phyloP scores from a whole-genome alignment of 2,888 invertebrate species.

The Nasonovia ribisnigri region DNA sequence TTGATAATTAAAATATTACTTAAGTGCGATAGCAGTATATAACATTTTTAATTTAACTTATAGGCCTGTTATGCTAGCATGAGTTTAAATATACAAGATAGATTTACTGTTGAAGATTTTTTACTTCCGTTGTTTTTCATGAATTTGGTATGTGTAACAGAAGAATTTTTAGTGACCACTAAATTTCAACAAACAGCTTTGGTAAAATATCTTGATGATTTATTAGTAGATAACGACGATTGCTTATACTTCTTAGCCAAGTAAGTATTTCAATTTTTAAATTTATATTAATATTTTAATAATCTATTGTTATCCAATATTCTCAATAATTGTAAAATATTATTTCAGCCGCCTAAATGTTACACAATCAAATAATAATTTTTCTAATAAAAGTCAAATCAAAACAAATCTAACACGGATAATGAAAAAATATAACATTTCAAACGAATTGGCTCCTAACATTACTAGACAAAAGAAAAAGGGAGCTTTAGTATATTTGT shows the following conservation, averaged over 20 bases:
- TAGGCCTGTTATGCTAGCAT: slow-evolving; percentile 80
- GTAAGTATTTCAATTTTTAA: slow-evolving; percentile 23
- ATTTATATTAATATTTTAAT: neutral
- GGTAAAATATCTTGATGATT: slow-evolving; percentile 58
- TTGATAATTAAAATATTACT: neutral
- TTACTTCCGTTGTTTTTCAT: slow-evolving; percentile 85
- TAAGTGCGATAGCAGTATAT: neutral
- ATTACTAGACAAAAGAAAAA: slow-evolving; percentile 54
- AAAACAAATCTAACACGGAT: slow-evolving; percentile 53
- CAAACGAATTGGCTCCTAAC: slow-evolving; percentile 51
- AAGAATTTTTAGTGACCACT: slow-evolving; percentile 80
- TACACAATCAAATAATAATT: slow-evolving; percentile 39
- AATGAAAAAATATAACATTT: slow-evolving; percentile 53
- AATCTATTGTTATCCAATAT: neutral
- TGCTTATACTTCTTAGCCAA: slow-evolving; percentile 50
- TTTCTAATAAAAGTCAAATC: slow-evolving; percentile 56
- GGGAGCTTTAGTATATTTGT: slow-evolving; percentile 51
- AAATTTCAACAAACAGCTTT: slow-evolving; percentile 55
- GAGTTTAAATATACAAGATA: slow-evolving; percentile 77
- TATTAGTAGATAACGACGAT: slow-evolving; percentile 45
- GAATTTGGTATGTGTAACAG: slow-evolving; percentile 82
- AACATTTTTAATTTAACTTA: slow-evolving; percentile 65
- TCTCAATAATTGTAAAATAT: neutral
- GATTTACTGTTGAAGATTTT: slow-evolving; percentile 79
- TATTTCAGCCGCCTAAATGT: slow-evolving; percentile 55